Conservation (phyloP, 2,113 vertebrate genomes). For the Psilopsiagon aurifrons region DNA sequence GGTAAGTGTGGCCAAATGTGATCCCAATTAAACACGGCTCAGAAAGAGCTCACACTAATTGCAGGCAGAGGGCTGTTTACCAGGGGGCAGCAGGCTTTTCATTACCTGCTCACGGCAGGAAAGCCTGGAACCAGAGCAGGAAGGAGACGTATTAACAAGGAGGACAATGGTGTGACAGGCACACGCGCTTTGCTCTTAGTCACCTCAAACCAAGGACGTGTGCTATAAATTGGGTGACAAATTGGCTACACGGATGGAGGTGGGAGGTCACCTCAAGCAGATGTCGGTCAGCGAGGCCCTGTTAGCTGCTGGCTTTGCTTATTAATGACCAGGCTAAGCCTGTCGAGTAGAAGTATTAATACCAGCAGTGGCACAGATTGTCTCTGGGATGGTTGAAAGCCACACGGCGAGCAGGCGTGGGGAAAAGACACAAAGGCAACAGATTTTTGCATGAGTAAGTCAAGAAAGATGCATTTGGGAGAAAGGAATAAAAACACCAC, state of each 20-base stretch:
- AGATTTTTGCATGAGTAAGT: neutral
- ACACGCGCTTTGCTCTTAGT: neutral
- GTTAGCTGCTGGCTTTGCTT: neutral
- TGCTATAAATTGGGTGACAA: neutral
- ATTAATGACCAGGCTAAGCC: neutral
- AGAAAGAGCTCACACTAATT: fast-evolving
- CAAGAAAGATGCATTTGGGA: neutral
- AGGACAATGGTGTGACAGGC: neutral
- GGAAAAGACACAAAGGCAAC: neutral
- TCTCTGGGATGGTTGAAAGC: neutral
- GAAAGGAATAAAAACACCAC: neutral
- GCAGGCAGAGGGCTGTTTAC: neutral
- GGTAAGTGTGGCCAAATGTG: neutral
- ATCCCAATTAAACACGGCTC: neutral
- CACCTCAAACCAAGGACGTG: neutral
- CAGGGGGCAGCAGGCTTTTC: neutral
- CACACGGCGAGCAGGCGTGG: fast-evolving
- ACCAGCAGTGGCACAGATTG: fast-evolving
- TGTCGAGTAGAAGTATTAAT: neutral
- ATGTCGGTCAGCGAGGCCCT: neutral
- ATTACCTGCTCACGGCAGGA: neutral
- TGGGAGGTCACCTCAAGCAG: neutral
- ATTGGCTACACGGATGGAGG: neutral
- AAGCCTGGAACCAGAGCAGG: neutral
- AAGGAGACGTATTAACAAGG: neutral